Evolutionary conservation across 2,113 vertebrate genomes (phyloP), one percentile per base, ranked within the genome.

Genomic region (Melanerpes aurifrons): DNA sequence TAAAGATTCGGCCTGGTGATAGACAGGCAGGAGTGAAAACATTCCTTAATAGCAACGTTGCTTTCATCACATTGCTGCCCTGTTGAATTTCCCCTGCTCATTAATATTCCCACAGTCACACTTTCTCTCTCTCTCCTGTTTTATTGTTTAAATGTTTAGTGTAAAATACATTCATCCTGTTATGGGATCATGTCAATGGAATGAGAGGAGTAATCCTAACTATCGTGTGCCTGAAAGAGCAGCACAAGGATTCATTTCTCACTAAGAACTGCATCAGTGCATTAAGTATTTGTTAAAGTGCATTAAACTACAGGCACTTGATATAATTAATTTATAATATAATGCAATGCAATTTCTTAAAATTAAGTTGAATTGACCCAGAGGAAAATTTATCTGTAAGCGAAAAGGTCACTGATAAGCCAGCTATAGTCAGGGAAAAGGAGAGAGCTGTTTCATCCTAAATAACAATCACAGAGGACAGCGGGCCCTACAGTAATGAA

Each of bases 1-100:
- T 97, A 95, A 94, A 98, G 98, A 98, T 98, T 97, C 79, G 95
- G 95, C 95, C 97, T 94, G 83, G 83, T 97, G 96, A 98, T 98
- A 98, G 97, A 91, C 91, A 95, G 90, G 87, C 92, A 96, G 77
- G 88, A 97, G 94, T 86, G 93, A 97, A 97, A 96, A 89, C 86
- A 77, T 90, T 78, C 69, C 92, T 94, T 97, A 96, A 96, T 91
- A 94, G 89, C 94, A 87, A 37, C 2, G 4, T 87, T 92, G 88
- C 82, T 76, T 96, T 97, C 88, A 95, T 96, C 94, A 95, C 87
- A 43, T 82, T 84, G 93, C 74, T 88, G 82, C 84, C 80, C 66
- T 75, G 26, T 7, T 89, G 43, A 92, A 82, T 84, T 94, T 96
- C 48, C 37, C 32, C 37, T 73, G 53, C 76, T 95, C 40, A 77